Base-by-base conservation (phyloP, 2,113 vertebrate genomes). In the Apeltes quadracus region DNA sequence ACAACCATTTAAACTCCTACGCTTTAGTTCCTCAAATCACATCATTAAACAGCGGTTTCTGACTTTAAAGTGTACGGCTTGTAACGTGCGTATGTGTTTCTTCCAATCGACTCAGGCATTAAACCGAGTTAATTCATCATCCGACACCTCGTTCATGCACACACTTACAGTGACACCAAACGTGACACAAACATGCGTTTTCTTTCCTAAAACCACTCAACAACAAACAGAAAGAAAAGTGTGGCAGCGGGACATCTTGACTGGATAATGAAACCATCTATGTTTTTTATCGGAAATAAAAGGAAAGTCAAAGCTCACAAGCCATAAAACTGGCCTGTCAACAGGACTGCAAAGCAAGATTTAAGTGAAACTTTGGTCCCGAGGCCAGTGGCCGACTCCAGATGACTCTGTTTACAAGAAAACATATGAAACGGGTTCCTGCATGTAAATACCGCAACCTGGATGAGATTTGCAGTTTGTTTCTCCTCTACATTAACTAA, bases 251-350 rank as follows among this genome's bases (percentile, higher is more conserved):
- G 79, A 79, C 72, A 78, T 70, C 39, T 55, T 54, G 63, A 63
- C 69, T 61, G 29, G n/a, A 76, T 66, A 76, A 70, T 57, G 44
- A 70, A 51, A 65, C 43, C 32, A 27, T 32, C 53, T 53, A 44
- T 14, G 5, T 50, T 61, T 65, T 75, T 61, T 20, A 48, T 50
- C 16, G 75, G 53, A 61, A 78, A 65, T 54, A 63, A 22, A 62
- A 43, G 39, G n/a, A 57, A 77, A 69, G 79, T n/a, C 77, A 54
- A 79, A 55, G 53, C 50, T 78, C 36, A 50, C 22, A 23, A 91
- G 90, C 90, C 92, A 92, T 89, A 90, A 90, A 92, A 92, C 82
- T 90, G 89, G 88, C 90, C 84, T 62, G 32, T 84, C 77, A 76
- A 81, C 59, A 84, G 76, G 69, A 80, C 56, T 46, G 44, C 75